These are phyloP conservation scores for Phortica okadai DNA, from an alignment of 2,888 invertebrate genomes.

Conservation along the genomic window DNA sequence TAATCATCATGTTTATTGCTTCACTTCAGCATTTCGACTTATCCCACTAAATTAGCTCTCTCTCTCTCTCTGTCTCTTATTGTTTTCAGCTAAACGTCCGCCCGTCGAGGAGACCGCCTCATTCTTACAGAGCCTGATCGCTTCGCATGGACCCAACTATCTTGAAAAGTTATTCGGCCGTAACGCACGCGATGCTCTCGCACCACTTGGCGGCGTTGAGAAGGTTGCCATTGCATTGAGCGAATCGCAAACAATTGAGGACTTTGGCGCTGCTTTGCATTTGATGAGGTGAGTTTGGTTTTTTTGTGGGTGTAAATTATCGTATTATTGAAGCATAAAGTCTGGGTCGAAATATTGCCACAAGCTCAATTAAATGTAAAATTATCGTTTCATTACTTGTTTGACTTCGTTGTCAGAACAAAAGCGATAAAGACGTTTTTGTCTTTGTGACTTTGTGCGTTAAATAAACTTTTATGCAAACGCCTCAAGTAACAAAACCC, in stretches of 20 bases:
- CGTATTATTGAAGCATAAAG: constrained; percentile 3
- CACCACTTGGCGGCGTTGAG: constrained; percentile 94
- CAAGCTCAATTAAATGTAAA: neutral
- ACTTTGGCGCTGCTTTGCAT: constrained; percentile 81
- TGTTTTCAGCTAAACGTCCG: constrained; percentile 90
- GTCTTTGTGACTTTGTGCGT: constrained; percentile 17
- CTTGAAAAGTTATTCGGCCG: constrained; percentile 96
- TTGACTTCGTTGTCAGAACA: neutral
- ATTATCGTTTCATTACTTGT: too few relatives aligned
- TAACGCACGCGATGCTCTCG: constrained; percentile 93
- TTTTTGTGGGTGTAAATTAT: neutral
- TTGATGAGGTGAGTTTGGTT: constrained; percentile 74
- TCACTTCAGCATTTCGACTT: too few relatives aligned
- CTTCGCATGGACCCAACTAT: constrained; percentile 97
- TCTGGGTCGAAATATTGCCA: neutral
- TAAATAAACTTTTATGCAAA: constrained; percentile 46
- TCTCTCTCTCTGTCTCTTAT: constrained; percentile 39
- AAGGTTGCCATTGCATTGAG: constrained; percentile 94
- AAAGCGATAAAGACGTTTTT: constrained; percentile 20
- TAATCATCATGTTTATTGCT: neutral
- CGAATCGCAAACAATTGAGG: constrained; percentile 97
- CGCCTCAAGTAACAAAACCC: constrained; percentile 40
- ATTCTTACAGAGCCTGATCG: constrained; percentile 93
- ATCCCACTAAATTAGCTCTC: neutral
- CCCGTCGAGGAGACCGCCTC: constrained; percentile 98